These are phyloP conservation scores for Peromyscus eremicus DNA, from an alignment of 2,797 vertebrate genomes.

Conservation along the genomic window DNA sequence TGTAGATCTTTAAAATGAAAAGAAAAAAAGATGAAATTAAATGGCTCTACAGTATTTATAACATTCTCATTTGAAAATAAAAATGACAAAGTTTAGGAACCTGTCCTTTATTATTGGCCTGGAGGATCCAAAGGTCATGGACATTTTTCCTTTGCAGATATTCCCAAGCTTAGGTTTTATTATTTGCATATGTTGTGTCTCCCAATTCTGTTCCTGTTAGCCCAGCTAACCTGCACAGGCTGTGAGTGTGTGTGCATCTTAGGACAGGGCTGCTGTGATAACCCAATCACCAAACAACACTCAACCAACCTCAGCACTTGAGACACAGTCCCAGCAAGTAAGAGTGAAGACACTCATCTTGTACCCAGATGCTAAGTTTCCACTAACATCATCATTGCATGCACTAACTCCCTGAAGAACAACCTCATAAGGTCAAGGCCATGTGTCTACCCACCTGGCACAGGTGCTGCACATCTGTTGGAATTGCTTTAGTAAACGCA, in stretches of 20 bases:
- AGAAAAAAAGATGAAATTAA: not conserved
- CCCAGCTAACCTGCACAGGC: not conserved
- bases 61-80: not conserved
- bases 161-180: constrained; percentile 16
- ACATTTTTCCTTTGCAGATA: not conserved
- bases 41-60: constrained; percentile 24
- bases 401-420: not conserved
- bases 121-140: constrained; percentile 1
- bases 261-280: not conserved
- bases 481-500: not conserved
- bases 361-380: not conserved
- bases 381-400: not conserved
- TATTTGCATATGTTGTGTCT: not conserved
- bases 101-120: constrained; percentile 9
- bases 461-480: not conserved
- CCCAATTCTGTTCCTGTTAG: not conserved
- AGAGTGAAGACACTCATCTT: not conserved
- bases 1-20: not conserved
- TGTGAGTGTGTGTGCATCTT: not conserved
- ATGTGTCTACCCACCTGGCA: no score
- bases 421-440: no score
- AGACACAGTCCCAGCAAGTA: not conserved
- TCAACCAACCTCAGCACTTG: not conserved
- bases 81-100: not conserved
- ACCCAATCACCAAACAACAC: not conserved